Evolutionary conservation across 2,797 vertebrate genomes (phyloP), one percentile per base, ranked within the genome.

Genomic region (Leontocebus nigricollis): DNA sequence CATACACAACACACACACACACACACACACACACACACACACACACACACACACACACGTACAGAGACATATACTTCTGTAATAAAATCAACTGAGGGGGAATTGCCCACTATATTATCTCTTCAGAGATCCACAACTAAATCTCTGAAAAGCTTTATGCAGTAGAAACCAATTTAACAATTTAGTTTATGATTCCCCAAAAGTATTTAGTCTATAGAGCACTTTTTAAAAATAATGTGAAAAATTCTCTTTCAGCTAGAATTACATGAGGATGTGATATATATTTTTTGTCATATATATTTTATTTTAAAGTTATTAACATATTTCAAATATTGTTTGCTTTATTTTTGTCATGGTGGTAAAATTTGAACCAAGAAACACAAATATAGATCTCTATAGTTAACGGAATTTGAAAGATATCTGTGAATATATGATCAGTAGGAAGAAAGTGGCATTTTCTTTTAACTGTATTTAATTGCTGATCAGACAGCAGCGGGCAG

Each of bases 391-490:
- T 30, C 41, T 59, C 15, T 44, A 27, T 5, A 57, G 59, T 72
- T 86, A 50, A 46, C 19, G 80, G 27, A 55, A 59, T 10, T 36
- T 50, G 95, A 94, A 94, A 97, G 12, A 48, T 33, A 72, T 55
- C 59, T 8, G 8, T 30, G 13, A 84, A 27, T 61, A 72, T 52
- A 11, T 36, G 93, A 92, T 44, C 48, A 81, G 17, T 55, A 94
- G 82, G 4, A 76, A 5, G 52, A 79, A 61, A 79, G 50, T 57
- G 30, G 1, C 39, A 39, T 96, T 97, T 97, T 24, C 33, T 52
- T 97, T 95, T 85, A 73, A 20, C 30, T 96, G 6, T 17, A 94
- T 96, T 96, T 98, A 91, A 83, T 81, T 97, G 88, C 83, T 97
- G 88, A 96, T 20, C 26, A 33, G 52, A 84, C 73, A 91, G 81